phyloP scores from a whole-genome alignment of 2,888 invertebrate species.

The Oscheius sp. region DNA sequence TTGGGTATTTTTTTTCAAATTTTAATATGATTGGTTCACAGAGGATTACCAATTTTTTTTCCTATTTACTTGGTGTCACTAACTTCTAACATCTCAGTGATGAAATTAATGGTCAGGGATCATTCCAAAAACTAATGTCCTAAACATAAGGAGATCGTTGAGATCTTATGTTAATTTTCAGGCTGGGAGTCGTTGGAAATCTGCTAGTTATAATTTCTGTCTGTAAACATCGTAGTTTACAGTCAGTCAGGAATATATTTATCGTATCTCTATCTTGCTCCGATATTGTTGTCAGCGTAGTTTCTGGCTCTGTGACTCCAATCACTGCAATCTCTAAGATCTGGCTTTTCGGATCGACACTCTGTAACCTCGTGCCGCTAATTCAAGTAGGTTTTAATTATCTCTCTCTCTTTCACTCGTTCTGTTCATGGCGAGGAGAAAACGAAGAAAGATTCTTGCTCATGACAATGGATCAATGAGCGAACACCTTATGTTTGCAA shows the following conservation, averaged over 20 bases:
- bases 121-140: not conserved
- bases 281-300: slow-evolving; percentile 88
- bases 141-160: not conserved
- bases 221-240: slow-evolving; percentile 56
- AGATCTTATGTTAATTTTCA: slow-evolving; percentile 47
- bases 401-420: no score
- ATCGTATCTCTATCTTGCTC: slow-evolving; percentile 74
- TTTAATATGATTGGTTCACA: no score
- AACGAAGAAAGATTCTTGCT: not conserved
- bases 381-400: slow-evolving; percentile 77
- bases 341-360: slow-evolving; percentile 89
- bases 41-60: no score
- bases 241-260: slow-evolving; percentile 68
- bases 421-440: no score
- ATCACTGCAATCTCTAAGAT: slow-evolving; percentile 87
- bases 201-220: slow-evolving; percentile 64
- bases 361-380: slow-evolving; percentile 91
- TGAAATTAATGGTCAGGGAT: no score
- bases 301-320: slow-evolving; percentile 93
- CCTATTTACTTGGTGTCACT: no score
- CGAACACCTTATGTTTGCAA: no score
- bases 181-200: slow-evolving; percentile 65
- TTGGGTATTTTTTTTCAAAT: no score
- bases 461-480: no score
- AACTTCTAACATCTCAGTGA: no score